phyloP scores from a whole-genome alignment of 2,888 invertebrate genomes.

The Macrosiphum euphorbiae region DNA sequence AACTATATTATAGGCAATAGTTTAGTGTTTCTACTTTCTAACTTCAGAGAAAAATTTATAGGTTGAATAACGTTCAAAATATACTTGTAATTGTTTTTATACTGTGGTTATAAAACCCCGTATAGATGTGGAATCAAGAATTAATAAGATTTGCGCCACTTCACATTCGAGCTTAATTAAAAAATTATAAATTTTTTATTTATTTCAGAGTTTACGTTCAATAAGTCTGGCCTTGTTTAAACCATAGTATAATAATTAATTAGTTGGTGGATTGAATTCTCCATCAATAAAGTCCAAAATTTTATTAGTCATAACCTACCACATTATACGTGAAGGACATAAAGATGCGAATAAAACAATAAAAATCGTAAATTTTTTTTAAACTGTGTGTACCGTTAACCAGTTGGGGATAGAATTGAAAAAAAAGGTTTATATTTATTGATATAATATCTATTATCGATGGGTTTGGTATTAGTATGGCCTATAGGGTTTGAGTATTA shows the following conservation, averaged over 20 bases:
- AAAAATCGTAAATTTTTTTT: background rate
- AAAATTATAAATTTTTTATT: background rate
- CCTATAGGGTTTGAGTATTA: background rate
- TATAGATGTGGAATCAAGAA: background rate
- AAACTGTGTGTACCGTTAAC: background rate
- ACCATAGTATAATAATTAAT: background rate
- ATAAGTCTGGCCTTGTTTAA: background rate
- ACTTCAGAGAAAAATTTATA: too few species aligned
- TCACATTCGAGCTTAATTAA: background rate
- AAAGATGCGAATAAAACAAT: background rate
- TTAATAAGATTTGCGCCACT: background rate
- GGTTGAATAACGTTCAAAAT: background rate
- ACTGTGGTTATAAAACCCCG: background rate
- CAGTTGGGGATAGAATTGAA: background rate
- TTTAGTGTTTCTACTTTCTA: background rate
- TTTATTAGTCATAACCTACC: background rate
- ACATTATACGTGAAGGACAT: background rate
- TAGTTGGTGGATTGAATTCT: background rate
- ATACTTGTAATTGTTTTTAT: background rate
- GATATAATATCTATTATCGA: background rate
- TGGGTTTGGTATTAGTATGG: background rate
- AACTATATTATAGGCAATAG: background rate
- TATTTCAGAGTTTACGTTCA: background rate
- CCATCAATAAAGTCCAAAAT: background rate
- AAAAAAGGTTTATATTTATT: background rate